Evolutionary conservation across 2,888 invertebrate species (phyloP).

Genomic region (Lycocerus yunnanus): DNA sequence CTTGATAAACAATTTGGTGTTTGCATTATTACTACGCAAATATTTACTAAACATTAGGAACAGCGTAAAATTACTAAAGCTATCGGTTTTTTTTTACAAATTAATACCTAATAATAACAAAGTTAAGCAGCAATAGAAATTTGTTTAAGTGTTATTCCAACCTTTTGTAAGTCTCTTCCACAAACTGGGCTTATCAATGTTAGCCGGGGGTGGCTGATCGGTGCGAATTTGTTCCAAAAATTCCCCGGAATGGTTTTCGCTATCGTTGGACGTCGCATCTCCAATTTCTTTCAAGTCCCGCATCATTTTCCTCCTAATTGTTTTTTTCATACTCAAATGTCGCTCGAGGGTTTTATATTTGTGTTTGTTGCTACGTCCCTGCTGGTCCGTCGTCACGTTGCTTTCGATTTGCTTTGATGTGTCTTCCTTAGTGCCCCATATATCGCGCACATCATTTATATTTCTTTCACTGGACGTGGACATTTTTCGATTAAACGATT

Average conservation of each 20-base stretch:
- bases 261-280: slow-evolving; percentile 47
- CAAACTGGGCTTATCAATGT: slow-evolving; percentile 55
- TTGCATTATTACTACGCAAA: background rate
- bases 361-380: slow-evolving; percentile 62
- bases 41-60: slow-evolving; percentile 15
- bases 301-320: slow-evolving; percentile 84
- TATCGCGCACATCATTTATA: slow-evolving; percentile 76
- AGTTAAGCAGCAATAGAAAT: background rate
- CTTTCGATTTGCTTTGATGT: slow-evolving; percentile 55
- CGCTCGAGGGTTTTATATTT: slow-evolving; percentile 77
- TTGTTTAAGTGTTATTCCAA: slow-evolving; percentile 47
- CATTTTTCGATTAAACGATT: background rate
- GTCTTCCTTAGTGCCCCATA: slow-evolving; percentile 51
- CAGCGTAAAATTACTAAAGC: slow-evolving; percentile 25
- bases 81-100: slow-evolving; percentile 9
- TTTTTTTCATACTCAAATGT: slow-evolving; percentile 86
- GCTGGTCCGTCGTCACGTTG: slow-evolving; percentile 59
- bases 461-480: slow-evolving; percentile 69
- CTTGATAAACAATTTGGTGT: background rate
- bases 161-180: slow-evolving; percentile 56
- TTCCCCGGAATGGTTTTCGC: slow-evolving; percentile 46
- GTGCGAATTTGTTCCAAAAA: slow-evolving; percentile 56
- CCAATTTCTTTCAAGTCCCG: slow-evolving; percentile 73
- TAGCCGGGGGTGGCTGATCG: slow-evolving; percentile 55
- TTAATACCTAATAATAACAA: background rate